phyloP scores from a whole-genome alignment of 1,140 invertebrate species.

The Psix sp. region DNA sequence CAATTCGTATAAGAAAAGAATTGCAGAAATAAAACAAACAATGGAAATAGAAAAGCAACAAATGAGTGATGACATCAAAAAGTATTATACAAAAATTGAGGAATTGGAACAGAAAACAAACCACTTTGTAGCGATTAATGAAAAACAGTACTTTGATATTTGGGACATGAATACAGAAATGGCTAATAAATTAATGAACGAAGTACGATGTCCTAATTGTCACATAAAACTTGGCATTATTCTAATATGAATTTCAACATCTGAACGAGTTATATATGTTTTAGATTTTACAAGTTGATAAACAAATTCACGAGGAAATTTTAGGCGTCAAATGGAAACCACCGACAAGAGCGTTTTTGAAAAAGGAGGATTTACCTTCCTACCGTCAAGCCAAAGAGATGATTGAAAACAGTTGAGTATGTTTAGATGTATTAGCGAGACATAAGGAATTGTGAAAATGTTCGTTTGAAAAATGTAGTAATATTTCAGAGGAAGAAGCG shows the following conservation, averaged over 20 bases:
- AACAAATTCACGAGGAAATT: conserved; percentile 83
- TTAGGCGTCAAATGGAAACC: conserved; percentile 80
- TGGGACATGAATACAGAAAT: conserved; percentile 84
- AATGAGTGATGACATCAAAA: conserved; percentile 80
- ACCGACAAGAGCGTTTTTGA: conserved; percentile 69
- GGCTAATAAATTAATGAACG: conserved; percentile 78
- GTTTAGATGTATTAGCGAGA: no score
- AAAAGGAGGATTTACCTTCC: conserved; percentile 68
- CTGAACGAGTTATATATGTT: conserved; percentile 16
- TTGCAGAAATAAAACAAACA: conserved; percentile 79
- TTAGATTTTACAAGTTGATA: conserved; percentile 80
- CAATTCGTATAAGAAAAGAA: conserved; percentile 81
- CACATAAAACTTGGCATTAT: conserved; percentile 8
- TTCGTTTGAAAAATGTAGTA: no score
- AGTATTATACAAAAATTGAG: conserved; percentile 80
- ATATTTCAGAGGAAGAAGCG: conserved; percentile 11
- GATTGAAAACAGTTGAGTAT: conserved; percentile 60
- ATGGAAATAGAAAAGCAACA: conserved; percentile 78
- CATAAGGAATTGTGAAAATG: neutral
- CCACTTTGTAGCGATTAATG: conserved; percentile 81
- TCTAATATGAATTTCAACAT: neutral
- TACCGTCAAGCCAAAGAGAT: conserved; percentile 54
- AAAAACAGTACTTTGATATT: conserved; percentile 77
- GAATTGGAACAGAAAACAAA: conserved; percentile 82
- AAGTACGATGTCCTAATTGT: conserved; percentile 65